Evolutionary conservation across 1,140 invertebrate genomes (phyloP).

Genomic region (Lepidurus couesii): DNA sequence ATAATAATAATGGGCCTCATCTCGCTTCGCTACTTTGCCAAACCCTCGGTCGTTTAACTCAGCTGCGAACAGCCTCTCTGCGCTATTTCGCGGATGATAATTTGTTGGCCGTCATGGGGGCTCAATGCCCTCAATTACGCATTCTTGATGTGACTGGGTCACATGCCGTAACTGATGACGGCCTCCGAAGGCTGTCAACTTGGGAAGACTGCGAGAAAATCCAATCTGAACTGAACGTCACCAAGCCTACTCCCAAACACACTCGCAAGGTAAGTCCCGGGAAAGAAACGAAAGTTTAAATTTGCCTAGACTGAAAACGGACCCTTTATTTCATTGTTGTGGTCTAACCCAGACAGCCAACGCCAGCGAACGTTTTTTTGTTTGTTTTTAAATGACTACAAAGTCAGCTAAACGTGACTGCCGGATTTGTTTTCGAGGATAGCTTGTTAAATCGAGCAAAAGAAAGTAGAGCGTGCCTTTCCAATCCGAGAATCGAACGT

Average conservation of each 20-base stretch:
- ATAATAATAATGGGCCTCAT: background rate
- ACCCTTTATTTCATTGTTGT: no score
- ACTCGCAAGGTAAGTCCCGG: background rate
- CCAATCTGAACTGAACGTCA: background rate
- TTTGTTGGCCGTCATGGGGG: background rate
- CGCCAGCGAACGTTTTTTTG: no score
- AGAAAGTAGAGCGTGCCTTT: no score
- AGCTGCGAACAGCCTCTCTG: background rate
- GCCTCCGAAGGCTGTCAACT: background rate
- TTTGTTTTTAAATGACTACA: no score
- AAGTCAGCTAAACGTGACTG: no score
- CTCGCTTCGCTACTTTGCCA: background rate
- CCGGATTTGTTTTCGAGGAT: no score
- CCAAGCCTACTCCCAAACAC: background rate
- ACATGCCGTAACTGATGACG: background rate
- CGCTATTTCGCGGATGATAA: background rate
- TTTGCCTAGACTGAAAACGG: no score
- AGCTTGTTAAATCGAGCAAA: no score
- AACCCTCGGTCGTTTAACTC: background rate
- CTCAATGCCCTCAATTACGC: constrained; percentile 7
- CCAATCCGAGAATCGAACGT: no score
- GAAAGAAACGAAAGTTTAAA: background rate
- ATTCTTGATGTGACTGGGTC: background rate
- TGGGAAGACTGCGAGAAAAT: background rate
- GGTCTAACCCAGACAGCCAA: no score